Percentiles rank a stretch among this genome's conserved stretches.
These are phyloP conservation scores for Peromyscus californicus DNA, from an alignment of 2,113 vertebrate species.

Conservation along the genomic window DNA sequence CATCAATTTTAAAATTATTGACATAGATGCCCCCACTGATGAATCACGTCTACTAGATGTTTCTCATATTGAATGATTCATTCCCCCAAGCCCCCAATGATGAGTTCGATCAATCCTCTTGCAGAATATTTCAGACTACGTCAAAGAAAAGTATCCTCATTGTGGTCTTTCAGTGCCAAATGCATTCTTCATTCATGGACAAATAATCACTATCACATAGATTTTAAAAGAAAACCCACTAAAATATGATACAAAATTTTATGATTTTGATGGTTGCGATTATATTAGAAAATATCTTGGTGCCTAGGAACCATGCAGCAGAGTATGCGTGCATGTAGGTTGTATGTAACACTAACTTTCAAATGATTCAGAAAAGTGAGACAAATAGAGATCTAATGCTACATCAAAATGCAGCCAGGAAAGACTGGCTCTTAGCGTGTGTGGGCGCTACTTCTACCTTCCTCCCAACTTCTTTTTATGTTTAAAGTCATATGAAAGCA, in stretches of 20 bases:
- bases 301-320: background rate
- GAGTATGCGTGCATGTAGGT: background rate
- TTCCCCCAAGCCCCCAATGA: background rate
- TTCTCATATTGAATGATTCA: background rate
- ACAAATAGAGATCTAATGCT: background rate
- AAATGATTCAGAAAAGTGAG: background rate
- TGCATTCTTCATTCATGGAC: background rate
- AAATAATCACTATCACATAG: background rate
- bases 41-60: background rate
- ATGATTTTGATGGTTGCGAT: background rate
- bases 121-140: background rate
- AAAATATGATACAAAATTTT: background rate
- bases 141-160: background rate
- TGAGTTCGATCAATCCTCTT: background rate
- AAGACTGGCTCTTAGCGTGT: background rate
- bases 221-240: background rate
- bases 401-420: background rate
- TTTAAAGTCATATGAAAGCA: background rate
- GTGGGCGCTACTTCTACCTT: background rate
- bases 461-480: background rate
- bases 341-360: background rate
- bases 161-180: background rate
- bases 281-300: background rate
- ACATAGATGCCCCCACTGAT: background rate
- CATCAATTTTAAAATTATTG: constrained; percentile 8